Percentiles rank a stretch among this genome's conserved stretches.
Evolutionary conservation across 2,797 vertebrate species (phyloP).

Genomic region (Gadopsis bispinosus): DNA sequence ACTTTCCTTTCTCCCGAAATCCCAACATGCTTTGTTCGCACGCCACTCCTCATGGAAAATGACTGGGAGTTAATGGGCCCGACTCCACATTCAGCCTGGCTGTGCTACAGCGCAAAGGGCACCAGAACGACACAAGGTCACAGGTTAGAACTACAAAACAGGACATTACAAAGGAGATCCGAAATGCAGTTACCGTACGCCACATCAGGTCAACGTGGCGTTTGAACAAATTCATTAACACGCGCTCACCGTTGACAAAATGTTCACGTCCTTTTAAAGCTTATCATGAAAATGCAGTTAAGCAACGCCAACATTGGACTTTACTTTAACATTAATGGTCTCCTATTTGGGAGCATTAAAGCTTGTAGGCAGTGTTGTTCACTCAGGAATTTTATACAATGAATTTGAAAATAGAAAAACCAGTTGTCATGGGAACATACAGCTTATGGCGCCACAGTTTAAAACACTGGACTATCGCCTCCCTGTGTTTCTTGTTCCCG

Average conservation of each 20-base stretch:
- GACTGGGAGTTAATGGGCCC: no score
- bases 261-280: not conserved
- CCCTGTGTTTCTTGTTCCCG: not conserved
- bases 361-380: not conserved
- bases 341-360: not conserved
- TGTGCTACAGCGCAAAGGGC: not conserved
- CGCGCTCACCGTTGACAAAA: not conserved
- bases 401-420: not conserved
- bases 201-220: not conserved
- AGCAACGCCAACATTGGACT: not conserved
- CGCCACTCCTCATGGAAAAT: not conserved
- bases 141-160: conserved; percentile 3
- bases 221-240: not conserved
- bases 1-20: not conserved
- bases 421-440: not conserved
- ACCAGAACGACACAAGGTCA: not conserved
- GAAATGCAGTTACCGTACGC: conserved; percentile 2
- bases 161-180: not conserved
- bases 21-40: not conserved
- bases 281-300: not conserved
- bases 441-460: no score
- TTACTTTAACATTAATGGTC: not conserved
- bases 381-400: not conserved
- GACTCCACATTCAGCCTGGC: not conserved
- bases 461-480: not conserved